phyloP scores from a whole-genome alignment of 1,140 invertebrate species.

The Stenopsyche tienmushanensis region DNA sequence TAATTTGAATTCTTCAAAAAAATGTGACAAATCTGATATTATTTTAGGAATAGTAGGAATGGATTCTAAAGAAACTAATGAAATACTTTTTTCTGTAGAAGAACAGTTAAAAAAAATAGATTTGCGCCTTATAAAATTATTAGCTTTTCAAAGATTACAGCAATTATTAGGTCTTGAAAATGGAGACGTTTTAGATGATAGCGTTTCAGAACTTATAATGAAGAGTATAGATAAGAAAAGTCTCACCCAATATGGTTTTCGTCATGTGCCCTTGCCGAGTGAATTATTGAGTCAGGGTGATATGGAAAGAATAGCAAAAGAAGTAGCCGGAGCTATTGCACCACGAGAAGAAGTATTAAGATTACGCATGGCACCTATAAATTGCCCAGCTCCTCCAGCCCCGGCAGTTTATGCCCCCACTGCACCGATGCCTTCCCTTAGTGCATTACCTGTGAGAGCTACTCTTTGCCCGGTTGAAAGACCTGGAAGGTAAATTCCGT shows the following conservation, averaged over 20 bases:
- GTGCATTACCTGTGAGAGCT: conserved; percentile 44
- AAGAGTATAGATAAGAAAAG: conserved; percentile 43
- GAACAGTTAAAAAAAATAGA: conserved; percentile 67
- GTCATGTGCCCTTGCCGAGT: conserved; percentile 53
- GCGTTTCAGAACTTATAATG: conserved; percentile 39
- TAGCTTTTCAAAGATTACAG: conserved; percentile 74
- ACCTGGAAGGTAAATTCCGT: conserved; percentile 40
- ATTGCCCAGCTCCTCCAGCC: neutral
- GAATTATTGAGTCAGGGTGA: conserved; percentile 59
- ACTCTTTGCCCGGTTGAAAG: conserved; percentile 44
- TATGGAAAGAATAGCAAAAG: conserved; percentile 58
- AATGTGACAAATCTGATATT: conserved; percentile 19
- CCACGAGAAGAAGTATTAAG: conserved; percentile 35
- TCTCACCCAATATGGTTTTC: conserved; percentile 44
- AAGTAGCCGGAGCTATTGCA: conserved; percentile 45
- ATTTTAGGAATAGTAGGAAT: conserved; percentile 31
- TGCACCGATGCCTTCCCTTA: conserved; percentile 35
- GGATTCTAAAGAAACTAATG: conserved; percentile 41
- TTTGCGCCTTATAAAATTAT: conserved; percentile 65
- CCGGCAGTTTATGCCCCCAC: conserved; percentile 21
- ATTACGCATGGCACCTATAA: conserved; percentile 9
- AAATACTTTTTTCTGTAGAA: conserved; percentile 50
- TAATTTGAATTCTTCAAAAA: too few species aligned
- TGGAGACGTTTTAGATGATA: conserved; percentile 35
- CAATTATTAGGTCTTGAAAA: conserved; percentile 57